These are phyloP conservation scores for Emydura subglobosa DNA, from an alignment of 2,113 vertebrate species.

Conservation along the genomic window DNA sequence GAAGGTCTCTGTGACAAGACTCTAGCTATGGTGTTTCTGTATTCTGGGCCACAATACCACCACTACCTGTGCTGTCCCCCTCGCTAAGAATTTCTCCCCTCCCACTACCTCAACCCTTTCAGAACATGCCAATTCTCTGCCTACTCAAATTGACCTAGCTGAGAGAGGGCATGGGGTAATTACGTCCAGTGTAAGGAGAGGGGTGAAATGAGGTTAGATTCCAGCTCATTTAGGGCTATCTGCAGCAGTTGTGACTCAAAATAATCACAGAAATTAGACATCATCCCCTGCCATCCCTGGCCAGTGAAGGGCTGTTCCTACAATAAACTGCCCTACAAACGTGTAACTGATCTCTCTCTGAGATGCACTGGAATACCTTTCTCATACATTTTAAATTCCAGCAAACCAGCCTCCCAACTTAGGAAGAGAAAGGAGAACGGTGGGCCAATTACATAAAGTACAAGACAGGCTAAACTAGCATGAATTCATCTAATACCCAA, in stretches of 20 bases:
- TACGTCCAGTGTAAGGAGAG: not conserved
- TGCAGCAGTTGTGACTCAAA: not conserved
- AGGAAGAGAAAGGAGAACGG: not conserved
- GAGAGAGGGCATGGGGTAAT: not conserved
- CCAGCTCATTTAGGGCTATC: not conserved
- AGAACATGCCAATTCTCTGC: not conserved
- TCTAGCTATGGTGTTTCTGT: not conserved
- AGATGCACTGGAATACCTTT: not conserved
- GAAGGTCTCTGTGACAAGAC: not conserved
- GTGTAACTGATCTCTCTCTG: not conserved
- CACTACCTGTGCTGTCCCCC: accelerated
- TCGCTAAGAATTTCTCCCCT: not conserved
- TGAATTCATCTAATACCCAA: accelerated
- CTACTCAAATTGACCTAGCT: not conserved
- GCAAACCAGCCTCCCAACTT: not conserved
- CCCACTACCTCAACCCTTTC: not conserved
- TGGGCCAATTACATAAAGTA: not conserved
- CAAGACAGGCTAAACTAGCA: not conserved
- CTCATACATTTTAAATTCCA: not conserved
- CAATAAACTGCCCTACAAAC: not conserved
- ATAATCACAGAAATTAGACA: not conserved
- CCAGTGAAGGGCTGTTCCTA: not conserved
- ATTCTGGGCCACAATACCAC: not conserved
- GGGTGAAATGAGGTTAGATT: not conserved
- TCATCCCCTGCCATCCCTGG: not conserved